phyloP scores from a whole-genome alignment of 2,797 vertebrate genomes.

The Naso thynnoides region DNA sequence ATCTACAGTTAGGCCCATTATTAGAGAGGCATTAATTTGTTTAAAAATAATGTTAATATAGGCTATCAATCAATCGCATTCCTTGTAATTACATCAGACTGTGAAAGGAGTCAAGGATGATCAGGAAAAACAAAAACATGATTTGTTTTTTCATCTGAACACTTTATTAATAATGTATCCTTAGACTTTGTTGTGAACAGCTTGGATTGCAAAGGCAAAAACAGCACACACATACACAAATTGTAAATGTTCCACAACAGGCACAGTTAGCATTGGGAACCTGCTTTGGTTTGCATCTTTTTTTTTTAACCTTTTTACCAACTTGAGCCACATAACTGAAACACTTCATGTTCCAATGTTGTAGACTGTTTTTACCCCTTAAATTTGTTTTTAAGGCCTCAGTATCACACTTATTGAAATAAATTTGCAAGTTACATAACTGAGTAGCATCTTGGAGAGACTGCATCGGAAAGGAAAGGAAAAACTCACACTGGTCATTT shows the following conservation, averaged over 20 bases:
- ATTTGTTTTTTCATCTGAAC: conserved; percentile 24
- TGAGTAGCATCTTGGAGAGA: conserved; percentile 16
- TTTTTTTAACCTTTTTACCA: conserved; percentile 29
- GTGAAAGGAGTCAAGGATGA: not conserved
- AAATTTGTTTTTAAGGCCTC: conserved; percentile 53
- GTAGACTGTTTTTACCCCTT: conserved; percentile 1
- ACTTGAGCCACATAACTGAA: conserved; percentile 12
- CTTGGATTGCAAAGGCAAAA: conserved; percentile 33
- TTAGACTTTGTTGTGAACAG: conserved; percentile 18
- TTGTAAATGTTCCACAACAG: conserved; percentile 52
- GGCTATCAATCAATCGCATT: too few species aligned
- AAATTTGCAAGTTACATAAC: conserved; percentile 25
- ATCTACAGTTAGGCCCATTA: too few species aligned
- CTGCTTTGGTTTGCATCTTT: conserved; percentile 62
- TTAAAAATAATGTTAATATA: too few species aligned
- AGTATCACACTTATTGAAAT: conserved; percentile 25
- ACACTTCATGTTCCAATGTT: conserved; percentile 27
- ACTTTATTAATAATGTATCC: conserved; percentile 55
- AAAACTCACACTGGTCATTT: conserved; percentile 10
- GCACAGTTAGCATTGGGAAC: conserved; percentile 45
- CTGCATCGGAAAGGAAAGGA: not conserved
- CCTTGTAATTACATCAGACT: too few species aligned
- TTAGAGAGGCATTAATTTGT: too few species aligned
- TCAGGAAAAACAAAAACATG: not conserved
- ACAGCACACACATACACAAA: conserved; percentile 28